Evolutionary conservation across 2,888 invertebrate species (phyloP).

Genomic region (Leptopilina drosophilae): DNA sequence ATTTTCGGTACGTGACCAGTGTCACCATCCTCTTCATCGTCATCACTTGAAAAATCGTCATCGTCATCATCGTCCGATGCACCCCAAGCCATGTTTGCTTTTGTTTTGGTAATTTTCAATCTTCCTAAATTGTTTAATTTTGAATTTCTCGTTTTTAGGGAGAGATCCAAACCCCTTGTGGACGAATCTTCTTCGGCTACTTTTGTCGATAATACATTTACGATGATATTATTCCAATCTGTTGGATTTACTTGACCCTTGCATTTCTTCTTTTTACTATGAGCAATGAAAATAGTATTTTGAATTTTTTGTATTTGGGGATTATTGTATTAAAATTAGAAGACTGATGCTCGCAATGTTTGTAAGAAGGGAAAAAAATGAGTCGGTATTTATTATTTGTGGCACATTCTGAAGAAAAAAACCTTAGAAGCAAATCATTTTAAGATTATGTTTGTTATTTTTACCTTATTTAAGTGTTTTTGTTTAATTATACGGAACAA

Average conservation of each 20-base stretch:
- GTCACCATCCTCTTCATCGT: constrained; percentile 48
- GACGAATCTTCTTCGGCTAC: constrained; percentile 57
- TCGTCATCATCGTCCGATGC: constrained; percentile 54
- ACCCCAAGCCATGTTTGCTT: constrained; percentile 64
- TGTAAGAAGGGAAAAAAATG: no score
- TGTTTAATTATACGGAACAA: no score
- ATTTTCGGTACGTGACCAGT: constrained; percentile 56
- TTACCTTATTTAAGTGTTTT: no score
- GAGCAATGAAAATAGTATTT: background rate
- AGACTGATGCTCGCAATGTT: no score
- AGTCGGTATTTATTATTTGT: no score
- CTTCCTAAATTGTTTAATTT: constrained; percentile 62
- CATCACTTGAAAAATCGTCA: constrained; percentile 46
- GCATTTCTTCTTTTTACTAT: constrained; percentile 71
- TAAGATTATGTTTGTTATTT: no score
- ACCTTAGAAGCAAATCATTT: no score
- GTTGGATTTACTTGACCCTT: constrained; percentile 64
- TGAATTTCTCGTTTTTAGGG: constrained; percentile 60
- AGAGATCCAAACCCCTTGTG: constrained; percentile 60
- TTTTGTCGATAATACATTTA: constrained; percentile 60
- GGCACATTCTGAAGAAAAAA: no score
- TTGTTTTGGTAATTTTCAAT: constrained; percentile 60
- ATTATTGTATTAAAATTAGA: background rate
- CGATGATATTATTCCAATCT: constrained; percentile 71
- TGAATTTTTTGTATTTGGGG: background rate